Base-by-base conservation (phyloP, 1,140 invertebrate genomes). In the Aphaenogaster floridana region DNA sequence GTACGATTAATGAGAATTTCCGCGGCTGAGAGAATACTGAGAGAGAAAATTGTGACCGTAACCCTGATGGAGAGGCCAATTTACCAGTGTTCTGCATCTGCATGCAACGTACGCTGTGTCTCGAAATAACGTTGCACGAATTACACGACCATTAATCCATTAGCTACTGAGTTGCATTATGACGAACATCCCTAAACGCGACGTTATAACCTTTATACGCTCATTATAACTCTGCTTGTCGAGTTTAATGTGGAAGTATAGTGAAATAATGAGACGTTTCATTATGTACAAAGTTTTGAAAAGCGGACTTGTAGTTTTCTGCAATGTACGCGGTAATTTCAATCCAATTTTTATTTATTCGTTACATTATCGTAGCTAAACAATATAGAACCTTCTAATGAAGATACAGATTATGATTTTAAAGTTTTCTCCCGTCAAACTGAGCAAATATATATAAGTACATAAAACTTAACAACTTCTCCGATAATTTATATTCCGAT, bases 1-100 rank as follows among this genome's bases (percentile, higher is more conserved):
- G 78, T 72, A 86, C 76, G 89, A 92, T 92, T 93, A 92, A 92
- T 89, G 88, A 92, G 89, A 91, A 92, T 93, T 93, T 92, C 91
- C 90, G 86, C 66, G 86, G 76, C 61, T 72, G 74, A 79, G 59
- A 50, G 72, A 83, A 87, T 87, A 80, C 78, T 36, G 63, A 80
- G 78, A 88, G 81, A 83, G 84, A 93, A 92, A 91, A 92, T 88
- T 89, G 85, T 76, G 89, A 89, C 84, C 84, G 79, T 91, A 90
- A 90, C 80, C 90, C 80, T 89, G 84, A 76, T 71, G 57, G 66
- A 69, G 69, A 71, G 8, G 71, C 83, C 80, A 89, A 90, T 90
- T 90, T 90, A 90, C 79, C 42, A 88, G 64, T 42, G n/a, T 28
- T 76, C 8, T 80, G 48, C 9, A 17, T 81, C 28, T 52, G 68